Evolutionary conservation across 1,140 invertebrate species (phyloP), one percentile per base, ranked within the genome.

Genomic region (Drosophila bipectinata): DNA sequence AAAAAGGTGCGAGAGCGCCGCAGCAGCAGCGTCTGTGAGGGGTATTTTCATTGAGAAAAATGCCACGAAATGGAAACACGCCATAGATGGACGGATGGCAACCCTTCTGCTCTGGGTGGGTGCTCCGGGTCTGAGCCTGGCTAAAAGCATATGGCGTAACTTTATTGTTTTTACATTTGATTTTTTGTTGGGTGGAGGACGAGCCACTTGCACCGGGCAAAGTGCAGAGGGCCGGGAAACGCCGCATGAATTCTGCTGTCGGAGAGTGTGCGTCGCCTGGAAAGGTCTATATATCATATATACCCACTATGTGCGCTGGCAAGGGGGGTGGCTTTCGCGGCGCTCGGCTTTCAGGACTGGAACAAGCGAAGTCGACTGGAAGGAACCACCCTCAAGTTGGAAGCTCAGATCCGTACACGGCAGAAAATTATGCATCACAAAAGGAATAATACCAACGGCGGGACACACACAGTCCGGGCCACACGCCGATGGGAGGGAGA

Each of bases 141-240:
- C 53, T 49, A 49, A 66, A 71, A 71, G 67, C 67, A 88, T 88
- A 88, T 88, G 83, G 75, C 75, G 72, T 55, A 66, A 79, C 79
- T 79, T 88, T 88, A 83, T 83, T 88, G 83, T 88, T 88, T 88
- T 83, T 83, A 77, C 83, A 88, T 88, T 88, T 88, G 76, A 79
- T 79, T 83, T 79, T 87, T 47, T 34, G 12, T 47, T 10, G 18
- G 28, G 26, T 12, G 10, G 8, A 2, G 34, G 8, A n/a, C 21
- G 26, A 2, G 26, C 57, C 44, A 44, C 37, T 44, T 66, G 63
- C 53, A 37, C 21, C 18, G 32, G 66, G 34, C 66, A 81, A 85
- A 87, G 74, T 81, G 82, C 82, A 72, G 68, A 74, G 79, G 60
- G 63, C 62, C 62, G 26, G 49, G 37, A 67, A 81, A 67, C 77